Conservation (phyloP, 2,888 invertebrate genomes). For the Cremastinae sp. region DNA sequence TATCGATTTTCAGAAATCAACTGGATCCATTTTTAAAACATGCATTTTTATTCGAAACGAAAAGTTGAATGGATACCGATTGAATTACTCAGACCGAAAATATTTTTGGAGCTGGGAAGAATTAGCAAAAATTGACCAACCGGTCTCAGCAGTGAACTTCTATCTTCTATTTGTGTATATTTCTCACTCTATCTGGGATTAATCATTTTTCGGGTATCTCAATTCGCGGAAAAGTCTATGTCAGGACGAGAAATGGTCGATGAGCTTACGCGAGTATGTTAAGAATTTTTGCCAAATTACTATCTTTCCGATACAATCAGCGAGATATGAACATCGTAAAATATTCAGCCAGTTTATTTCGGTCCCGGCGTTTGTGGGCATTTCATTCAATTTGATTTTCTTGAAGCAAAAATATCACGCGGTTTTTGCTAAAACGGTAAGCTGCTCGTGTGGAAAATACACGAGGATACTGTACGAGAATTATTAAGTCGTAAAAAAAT, state of each 20-base stretch:
- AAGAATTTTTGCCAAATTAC: slow-evolving; percentile 37
- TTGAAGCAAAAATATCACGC: slow-evolving; percentile 18
- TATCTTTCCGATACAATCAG: slow-evolving; percentile 38
- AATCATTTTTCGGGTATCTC: slow-evolving; percentile 7
- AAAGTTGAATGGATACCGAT: no score
- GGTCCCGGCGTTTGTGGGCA: neutral
- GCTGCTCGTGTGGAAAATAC: slow-evolving; percentile 5
- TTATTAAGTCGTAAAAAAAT: slow-evolving; percentile 1
- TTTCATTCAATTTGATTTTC: slow-evolving; percentile 31
- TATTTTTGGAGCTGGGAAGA: no score
- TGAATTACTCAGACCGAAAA: no score
- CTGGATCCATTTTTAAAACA: no score
- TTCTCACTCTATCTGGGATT: neutral
- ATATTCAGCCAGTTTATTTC: slow-evolving; percentile 33
- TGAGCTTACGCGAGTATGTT: neutral
- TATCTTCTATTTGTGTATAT: neutral
- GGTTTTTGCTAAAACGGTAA: neutral
- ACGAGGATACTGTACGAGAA: neutral
- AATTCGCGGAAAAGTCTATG: slow-evolving; percentile 16
- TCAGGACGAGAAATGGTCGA: neutral
- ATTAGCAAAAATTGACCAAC: no score
- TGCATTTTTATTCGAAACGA: no score
- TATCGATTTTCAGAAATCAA: no score
- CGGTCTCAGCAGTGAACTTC: neutral
- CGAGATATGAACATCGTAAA: slow-evolving; percentile 30